Conservation (phyloP, 2,888 invertebrate species). For the Lepidochrysops patricia region DNA sequence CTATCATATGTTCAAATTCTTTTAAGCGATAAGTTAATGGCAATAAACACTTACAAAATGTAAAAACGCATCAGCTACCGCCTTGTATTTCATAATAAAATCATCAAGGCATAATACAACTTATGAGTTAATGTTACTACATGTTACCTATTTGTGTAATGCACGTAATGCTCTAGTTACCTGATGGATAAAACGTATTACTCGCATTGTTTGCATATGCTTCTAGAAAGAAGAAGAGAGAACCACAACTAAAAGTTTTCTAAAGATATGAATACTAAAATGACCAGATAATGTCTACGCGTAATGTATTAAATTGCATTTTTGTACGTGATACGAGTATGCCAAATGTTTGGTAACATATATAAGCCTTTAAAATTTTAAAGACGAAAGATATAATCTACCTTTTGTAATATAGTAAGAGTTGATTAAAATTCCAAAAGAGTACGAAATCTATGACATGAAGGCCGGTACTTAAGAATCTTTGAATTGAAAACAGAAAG, state of each 20-base stretch:
- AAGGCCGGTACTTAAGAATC: too few species aligned
- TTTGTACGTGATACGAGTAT: background rate
- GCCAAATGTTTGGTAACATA: background rate
- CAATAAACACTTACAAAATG: background rate
- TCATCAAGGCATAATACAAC: slow-evolving; percentile 3
- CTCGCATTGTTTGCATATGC: background rate
- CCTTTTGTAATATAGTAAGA: background rate
- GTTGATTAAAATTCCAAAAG: background rate
- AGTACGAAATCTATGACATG: background rate
- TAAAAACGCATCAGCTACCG: background rate
- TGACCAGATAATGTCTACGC: background rate
- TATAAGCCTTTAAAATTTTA: background rate
- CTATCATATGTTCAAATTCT: background rate
- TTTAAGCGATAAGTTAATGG: background rate
- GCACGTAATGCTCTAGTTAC: slow-evolving; percentile 7
- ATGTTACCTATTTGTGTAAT: background rate
- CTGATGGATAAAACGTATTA: background rate
- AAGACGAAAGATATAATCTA: background rate
- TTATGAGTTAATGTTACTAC: background rate
- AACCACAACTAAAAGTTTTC: background rate
- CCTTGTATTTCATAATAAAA: background rate
- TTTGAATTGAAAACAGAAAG: too few species aligned
- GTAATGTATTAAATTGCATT: background rate
- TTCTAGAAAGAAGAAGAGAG: too few species aligned
- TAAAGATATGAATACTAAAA: background rate